Percentiles rank a stretch among this genome's conserved stretches.
These are phyloP conservation scores for Amiota communis DNA, from an alignment of 2,888 invertebrate genomes.

Conservation along the genomic window DNA sequence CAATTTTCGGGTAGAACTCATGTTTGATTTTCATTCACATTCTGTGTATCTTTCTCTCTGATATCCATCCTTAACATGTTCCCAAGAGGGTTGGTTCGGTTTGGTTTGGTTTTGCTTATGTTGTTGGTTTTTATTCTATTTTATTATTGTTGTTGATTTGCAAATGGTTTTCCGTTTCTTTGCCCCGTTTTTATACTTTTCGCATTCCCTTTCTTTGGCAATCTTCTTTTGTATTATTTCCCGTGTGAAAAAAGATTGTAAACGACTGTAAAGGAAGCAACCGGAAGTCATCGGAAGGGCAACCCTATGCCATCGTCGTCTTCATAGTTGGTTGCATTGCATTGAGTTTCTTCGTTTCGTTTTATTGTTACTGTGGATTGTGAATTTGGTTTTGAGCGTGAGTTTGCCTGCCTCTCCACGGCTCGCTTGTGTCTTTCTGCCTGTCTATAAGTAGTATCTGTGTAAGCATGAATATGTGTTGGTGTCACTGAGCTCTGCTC, in stretches of 20 bases:
- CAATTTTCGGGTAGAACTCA: not conserved
- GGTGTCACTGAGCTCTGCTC: constrained; percentile 34
- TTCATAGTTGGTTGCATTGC: too few relatives aligned
- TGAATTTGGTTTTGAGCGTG: too few relatives aligned
- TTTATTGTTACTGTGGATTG: too few relatives aligned
- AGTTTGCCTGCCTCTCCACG: too few relatives aligned
- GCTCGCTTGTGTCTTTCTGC: too few relatives aligned
- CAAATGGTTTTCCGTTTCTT: constrained; percentile 64
- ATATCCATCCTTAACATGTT: not conserved
- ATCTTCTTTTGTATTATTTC: constrained; percentile 50
- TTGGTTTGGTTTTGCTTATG: constrained; percentile 18
- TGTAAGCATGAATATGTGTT: constrained; percentile 46
- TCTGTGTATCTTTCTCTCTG: not conserved
- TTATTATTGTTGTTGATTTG: constrained; percentile 49
- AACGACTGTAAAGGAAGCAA: constrained; percentile 30
- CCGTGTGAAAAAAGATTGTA: constrained; percentile 58
- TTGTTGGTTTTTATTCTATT: not conserved
- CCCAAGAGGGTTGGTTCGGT: constrained; percentile 25
- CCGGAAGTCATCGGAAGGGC: constrained; percentile 47
- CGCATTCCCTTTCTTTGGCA: constrained; percentile 56
- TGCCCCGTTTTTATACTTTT: constrained; percentile 39
- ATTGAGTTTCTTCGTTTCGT: too few relatives aligned
- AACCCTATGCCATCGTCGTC: not conserved
- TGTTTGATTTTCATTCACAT: not conserved
- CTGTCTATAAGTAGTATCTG: not conserved